A percentile compares a stretch with the other conserved stretches of the same genome.
Evolutionary conservation across 2,113 vertebrate species (phyloP).

Genomic region (Abramis brama): DNA sequence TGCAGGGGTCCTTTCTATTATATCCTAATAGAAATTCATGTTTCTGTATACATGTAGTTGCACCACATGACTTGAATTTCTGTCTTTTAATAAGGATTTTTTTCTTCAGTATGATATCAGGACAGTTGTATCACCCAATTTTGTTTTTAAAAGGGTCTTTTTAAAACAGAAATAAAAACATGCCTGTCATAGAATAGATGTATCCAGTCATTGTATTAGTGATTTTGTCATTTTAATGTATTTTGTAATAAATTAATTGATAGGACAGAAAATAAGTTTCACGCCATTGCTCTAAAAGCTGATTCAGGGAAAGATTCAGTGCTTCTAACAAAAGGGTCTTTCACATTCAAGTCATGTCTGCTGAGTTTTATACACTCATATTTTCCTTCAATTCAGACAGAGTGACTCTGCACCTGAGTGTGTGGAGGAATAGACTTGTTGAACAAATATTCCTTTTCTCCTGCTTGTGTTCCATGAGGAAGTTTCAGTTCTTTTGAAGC

Average conservation of each 20-base stretch:
- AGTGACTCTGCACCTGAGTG: slow-evolving; percentile 44
- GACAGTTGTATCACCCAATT: too few species aligned
- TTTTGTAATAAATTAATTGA: background rate
- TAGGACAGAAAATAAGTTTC: background rate
- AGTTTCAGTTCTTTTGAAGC: background rate
- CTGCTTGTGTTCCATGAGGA: background rate
- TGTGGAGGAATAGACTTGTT: background rate
- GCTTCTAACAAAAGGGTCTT: slow-evolving; percentile 69
- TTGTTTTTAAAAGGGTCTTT: too few species aligned
- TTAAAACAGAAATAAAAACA: background rate
- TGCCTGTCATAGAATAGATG: background rate
- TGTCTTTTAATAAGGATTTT: too few species aligned
- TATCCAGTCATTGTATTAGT: background rate
- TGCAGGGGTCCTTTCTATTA: background rate
- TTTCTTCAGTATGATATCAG: too few species aligned
- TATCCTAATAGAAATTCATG: too few species aligned
- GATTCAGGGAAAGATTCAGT: slow-evolving; percentile 67
- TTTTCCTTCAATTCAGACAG: slow-evolving; percentile 66
- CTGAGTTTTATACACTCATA: slow-evolving; percentile 64
- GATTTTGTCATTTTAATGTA: background rate
- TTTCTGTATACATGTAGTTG: background rate
- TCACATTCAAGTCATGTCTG: slow-evolving; percentile 63
- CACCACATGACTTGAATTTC: background rate
- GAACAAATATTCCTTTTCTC: background rate
- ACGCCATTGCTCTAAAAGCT: slow-evolving; percentile 36